Conservation (phyloP, 2,113 vertebrate genomes). For the Micromys minutus region DNA sequence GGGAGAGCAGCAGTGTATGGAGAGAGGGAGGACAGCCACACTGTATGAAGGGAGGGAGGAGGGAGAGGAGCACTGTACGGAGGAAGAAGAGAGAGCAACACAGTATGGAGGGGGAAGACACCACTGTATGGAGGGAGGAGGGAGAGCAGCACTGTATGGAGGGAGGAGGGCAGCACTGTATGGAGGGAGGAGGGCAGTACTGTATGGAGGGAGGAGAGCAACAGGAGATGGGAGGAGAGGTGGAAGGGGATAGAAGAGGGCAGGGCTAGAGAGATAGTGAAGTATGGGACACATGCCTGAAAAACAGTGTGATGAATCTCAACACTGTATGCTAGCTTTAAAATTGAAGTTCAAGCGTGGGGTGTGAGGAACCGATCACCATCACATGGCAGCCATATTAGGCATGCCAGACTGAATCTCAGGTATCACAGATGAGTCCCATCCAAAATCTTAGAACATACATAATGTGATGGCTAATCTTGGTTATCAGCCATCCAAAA, state of each 20-base stretch:
- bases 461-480: not conserved
- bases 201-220: not conserved
- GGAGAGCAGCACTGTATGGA: too few species aligned
- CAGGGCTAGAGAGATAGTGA: not conserved
- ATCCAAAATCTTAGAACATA: not conserved
- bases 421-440: not conserved
- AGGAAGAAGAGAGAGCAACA: too few species aligned
- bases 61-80: too few species aligned
- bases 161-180: too few species aligned
- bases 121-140: too few species aligned
- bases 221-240: not conserved
- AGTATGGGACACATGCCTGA: not conserved
- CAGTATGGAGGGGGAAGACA: too few species aligned
- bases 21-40: too few species aligned
- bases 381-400: not conserved
- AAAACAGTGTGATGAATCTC: not conserved
- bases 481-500: not conserved
- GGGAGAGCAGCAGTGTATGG: too few species aligned
- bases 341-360: not conserved
- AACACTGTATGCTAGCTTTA: not conserved
- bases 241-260: not conserved
- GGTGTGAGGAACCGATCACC: not conserved
- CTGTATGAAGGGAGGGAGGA: too few species aligned
- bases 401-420: not conserved
- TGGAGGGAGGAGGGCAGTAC: too few species aligned